phyloP scores from a whole-genome alignment of 2,888 invertebrate species.

The Endotricha flammealis region DNA sequence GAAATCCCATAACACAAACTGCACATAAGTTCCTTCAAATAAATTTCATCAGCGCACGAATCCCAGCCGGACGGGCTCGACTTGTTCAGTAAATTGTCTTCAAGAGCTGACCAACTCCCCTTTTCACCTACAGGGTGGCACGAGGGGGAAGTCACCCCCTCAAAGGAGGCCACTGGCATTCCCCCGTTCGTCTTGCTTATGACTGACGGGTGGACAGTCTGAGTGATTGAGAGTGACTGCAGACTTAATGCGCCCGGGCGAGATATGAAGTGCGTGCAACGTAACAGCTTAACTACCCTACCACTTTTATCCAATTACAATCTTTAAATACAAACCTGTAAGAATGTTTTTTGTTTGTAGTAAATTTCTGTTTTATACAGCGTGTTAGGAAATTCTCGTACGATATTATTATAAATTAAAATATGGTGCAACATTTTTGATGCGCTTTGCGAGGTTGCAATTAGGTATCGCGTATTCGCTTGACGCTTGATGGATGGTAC shows the following conservation, averaged over 20 bases:
- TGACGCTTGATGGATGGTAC: conserved; percentile 48
- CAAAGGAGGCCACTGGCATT: conserved; percentile 61
- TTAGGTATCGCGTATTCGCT: conserved; percentile 3
- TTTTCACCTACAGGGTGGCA: conserved; percentile 42
- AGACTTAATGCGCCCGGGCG: conserved; percentile 73
- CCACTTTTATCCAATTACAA: conserved; percentile 32
- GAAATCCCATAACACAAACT: conserved; percentile 52
- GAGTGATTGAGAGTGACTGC: conserved; percentile 78
- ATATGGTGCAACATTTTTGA: conserved; percentile 14
- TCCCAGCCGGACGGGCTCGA: conserved; percentile 57
- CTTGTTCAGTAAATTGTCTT: conserved; percentile 75
- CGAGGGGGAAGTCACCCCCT: conserved; percentile 31
- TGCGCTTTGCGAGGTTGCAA: conserved; percentile 11
- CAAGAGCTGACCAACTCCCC: conserved; percentile 72
- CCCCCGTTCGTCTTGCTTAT: conserved; percentile 77
- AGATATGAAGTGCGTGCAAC: conserved; percentile 35
- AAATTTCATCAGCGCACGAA: conserved; percentile 68
- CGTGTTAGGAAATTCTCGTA: conserved; percentile 5
- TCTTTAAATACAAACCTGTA: conserved; percentile 38
- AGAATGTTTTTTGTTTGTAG: conserved; percentile 27
- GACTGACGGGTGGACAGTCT: conserved; percentile 75
- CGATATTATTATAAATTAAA: conserved; percentile 13
- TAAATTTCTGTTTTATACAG: conserved; percentile 9
- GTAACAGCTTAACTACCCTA: conserved; percentile 36
- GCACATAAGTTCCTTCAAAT: conserved; percentile 62